Evolutionary conservation across 2,113 vertebrate species (phyloP), one percentile per base, ranked within the genome.

Genomic region (Otolemur garnettii): DNA sequence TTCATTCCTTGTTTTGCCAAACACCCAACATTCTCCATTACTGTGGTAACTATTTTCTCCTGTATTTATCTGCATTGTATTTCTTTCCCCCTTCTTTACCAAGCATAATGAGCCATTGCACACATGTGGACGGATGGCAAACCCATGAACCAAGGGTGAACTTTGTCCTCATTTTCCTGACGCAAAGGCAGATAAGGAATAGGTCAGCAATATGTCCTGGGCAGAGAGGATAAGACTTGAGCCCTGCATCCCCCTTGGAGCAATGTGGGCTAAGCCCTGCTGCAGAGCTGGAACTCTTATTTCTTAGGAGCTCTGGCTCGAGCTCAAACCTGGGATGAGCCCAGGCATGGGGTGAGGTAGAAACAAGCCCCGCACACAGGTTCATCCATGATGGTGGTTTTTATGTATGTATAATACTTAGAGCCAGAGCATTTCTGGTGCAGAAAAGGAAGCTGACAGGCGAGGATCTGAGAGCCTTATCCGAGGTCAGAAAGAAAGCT

Each of bases 401-500:
- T 62, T 11, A 30, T 1, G 24, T 21, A 11, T 1, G 17, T 64
- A 50, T 50, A 50, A 50, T 50, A 1, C 62, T 13, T 72, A 33
- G 26, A 87, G 22, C 57, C 15, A 2, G 28, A 35, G 87, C 7
- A 17, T 88, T 80, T 84, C 90, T 21, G 64, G 19, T 57, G 12
- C 68, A 91, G 87, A 82, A 17, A 4, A 59, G 75, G 84, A 72
- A 86, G 28, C 74, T 68, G 74, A n/a, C 28, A 62, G 50, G 24
- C 57, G n/a, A 22, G 11, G 69, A 26, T 42, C 69, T 3, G 38
- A 78, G 74, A 87, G 74, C 60, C 35, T 90, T 83, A 22, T 55
- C 91, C 55, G n/a, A 81, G 72, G 38, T 92, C 55, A 74, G 35
- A 87, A 87, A 83, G 81, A 93, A 95, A 87, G 94, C 53, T 77